Evolutionary conservation across 1,140 invertebrate species (phyloP), one percentile per base, ranked within the genome.

Genomic region (Drosophila pectinifera): DNA sequence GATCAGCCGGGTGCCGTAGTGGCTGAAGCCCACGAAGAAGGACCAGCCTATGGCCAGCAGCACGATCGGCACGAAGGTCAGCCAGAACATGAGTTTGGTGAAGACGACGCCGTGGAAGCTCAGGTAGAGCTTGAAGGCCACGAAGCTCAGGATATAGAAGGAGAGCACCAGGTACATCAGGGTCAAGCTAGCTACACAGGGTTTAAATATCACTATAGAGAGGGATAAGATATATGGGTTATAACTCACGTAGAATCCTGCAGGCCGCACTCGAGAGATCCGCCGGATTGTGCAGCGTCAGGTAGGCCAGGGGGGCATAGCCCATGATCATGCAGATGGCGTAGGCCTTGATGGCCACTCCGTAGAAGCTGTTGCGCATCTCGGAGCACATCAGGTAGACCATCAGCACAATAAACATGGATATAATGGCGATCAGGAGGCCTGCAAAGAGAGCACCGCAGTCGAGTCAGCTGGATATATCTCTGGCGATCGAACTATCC

Each of bases 81-180:
- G 55, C 90, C 90, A 91, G 38, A 91, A 91, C 90, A 91, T 91
- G 7, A 82, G 61, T 24, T 91, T 88, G 3, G 90, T 91, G 7
- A 91, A 61, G 2, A 91, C 77, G 1, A 91, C 84, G 1, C 86
- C 90, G 26, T 91, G 76, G 34, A 91, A 91, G 55, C 84, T 88
- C 41, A 91, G 42, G 59, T 91, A 91, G 0, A 91, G 65, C 53
- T 91, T 91, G 16, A 91, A 91, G 1, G 86, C 79, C 3, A 91
- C 80, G 20, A 90, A 91, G 58, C 83, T 91, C 36, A 91, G 59
- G 16, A 91, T 88, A 36, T 90, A 91, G 49, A 91, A 91, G n/a
- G 90, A 91, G 0, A 91, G 48, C 2, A 91, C 72, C 43, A 91
- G 16, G 11, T 73, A 88, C 41, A 91, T 53, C 48, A 91, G 26